Conservation (phyloP, 1,140 invertebrate species). For the Augochlora pura region DNA sequence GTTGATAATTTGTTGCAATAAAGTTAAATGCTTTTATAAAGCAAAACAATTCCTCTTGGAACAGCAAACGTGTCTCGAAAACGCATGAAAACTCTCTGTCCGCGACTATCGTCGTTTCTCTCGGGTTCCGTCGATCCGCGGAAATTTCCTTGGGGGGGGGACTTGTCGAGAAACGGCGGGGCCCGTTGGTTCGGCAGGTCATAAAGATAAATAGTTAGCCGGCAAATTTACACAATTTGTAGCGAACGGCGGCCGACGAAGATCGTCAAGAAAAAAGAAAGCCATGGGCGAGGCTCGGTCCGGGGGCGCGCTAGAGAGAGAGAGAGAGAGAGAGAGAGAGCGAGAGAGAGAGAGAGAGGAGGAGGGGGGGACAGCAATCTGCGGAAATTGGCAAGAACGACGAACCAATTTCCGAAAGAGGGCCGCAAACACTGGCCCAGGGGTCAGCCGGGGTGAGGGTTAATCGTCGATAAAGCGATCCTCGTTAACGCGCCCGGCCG, state of each 20-base stretch:
- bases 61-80: neutral
- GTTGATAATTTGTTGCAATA: too few species aligned
- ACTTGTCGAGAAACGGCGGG: constrained; percentile 63
- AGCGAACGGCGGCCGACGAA: constrained; percentile 64
- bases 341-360: too few species aligned
- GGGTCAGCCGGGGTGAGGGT: constrained; percentile 74
- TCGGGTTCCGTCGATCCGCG: constrained; percentile 12
- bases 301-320: neutral
- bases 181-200: constrained; percentile 68
- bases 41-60: too few species aligned
- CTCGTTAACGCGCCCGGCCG: constrained; percentile 76
- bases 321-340: neutral
- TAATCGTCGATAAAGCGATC: constrained; percentile 78
- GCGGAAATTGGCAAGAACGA: constrained; percentile 78
- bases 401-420: constrained; percentile 77
- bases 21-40: too few species aligned
- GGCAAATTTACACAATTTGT: constrained; percentile 79
- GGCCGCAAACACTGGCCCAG: constrained; percentile 73
- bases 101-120: neutral
- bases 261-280: constrained; percentile 59
- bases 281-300: constrained; percentile 32
- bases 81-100: neutral
- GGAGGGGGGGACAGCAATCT: constrained; percentile 69
- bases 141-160: constrained; percentile 26
- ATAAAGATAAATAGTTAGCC: constrained; percentile 79